Percentiles rank a stretch among this genome's conserved stretches.
These are phyloP conservation scores for Antrozous pallidus DNA, from an alignment of 2,797 vertebrate species.

Conservation along the genomic window DNA sequence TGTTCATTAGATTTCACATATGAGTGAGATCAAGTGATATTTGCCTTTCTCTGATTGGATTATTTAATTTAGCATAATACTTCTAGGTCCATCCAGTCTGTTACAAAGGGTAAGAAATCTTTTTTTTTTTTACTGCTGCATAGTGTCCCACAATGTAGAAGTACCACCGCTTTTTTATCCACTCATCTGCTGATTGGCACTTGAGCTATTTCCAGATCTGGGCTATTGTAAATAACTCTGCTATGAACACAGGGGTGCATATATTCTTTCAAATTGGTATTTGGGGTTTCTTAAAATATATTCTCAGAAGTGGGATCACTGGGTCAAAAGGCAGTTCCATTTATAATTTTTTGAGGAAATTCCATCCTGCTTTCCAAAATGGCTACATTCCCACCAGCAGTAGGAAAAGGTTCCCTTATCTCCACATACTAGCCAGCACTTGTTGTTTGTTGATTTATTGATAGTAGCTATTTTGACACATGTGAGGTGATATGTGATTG, in stretches of 20 bases:
- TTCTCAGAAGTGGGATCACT: not conserved
- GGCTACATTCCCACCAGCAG: not conserved
- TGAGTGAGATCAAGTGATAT: not conserved
- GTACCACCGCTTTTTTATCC: not conserved
- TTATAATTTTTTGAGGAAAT: not conserved
- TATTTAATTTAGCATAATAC: not conserved
- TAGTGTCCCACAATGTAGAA: not conserved
- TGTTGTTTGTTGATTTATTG: not conserved
- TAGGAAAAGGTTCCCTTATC: not conserved
- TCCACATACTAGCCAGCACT: not conserved
- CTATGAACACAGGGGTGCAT: not conserved
- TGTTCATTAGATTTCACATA: not conserved
- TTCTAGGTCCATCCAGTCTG: not conserved
- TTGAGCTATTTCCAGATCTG: not conserved
- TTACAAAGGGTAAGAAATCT: not conserved
- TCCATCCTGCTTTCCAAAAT: not conserved
- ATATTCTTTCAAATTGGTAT: not conserved
- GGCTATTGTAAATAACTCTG: not conserved
- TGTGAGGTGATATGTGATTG: not conserved
- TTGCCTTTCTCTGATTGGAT: not conserved
- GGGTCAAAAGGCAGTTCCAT: not conserved
- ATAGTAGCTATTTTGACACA: not conserved
- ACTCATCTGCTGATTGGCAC: not conserved
- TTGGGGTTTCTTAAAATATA: not conserved
- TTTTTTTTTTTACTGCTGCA: not conserved